Evolutionary conservation across 2,888 invertebrate genomes (phyloP).

Genomic region (Rhagonycha lutea): DNA sequence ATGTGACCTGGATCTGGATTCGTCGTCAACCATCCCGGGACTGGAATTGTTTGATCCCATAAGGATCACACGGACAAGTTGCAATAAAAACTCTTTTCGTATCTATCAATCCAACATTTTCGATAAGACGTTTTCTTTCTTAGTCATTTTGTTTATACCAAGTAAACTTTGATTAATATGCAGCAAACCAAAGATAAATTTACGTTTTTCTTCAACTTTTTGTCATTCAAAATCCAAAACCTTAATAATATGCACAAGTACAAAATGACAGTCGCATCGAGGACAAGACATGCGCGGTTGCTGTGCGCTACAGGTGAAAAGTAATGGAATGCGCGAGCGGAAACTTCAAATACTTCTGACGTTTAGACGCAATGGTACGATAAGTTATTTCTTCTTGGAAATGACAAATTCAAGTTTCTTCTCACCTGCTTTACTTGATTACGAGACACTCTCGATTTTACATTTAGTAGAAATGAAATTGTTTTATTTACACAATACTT

Average conservation of each 20-base stretch:
- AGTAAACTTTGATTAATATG: neutral
- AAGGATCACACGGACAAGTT: constrained; percentile 28
- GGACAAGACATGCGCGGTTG: neutral
- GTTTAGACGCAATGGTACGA: neutral
- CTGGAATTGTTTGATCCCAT: constrained; percentile 53
- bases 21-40: constrained; percentile 52
- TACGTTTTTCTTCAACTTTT: neutral
- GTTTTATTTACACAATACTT: no score
- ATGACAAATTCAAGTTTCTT: no score
- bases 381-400: no score
- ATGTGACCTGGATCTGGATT: constrained; percentile 41
- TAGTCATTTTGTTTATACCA: neutral
- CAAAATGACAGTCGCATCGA: neutral
- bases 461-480: no score
- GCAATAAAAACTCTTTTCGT: neutral
- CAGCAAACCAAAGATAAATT: neutral
- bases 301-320: neutral
- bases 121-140: neutral
- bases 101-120: neutral
- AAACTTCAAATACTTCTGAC: neutral
- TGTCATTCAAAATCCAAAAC: neutral
- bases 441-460: no score
- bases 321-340: neutral
- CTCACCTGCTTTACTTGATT: no score
- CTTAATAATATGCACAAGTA: neutral